Evolutionary conservation across 1,140 invertebrate species (phyloP).

Genomic region (Drosophila asahinai): DNA sequence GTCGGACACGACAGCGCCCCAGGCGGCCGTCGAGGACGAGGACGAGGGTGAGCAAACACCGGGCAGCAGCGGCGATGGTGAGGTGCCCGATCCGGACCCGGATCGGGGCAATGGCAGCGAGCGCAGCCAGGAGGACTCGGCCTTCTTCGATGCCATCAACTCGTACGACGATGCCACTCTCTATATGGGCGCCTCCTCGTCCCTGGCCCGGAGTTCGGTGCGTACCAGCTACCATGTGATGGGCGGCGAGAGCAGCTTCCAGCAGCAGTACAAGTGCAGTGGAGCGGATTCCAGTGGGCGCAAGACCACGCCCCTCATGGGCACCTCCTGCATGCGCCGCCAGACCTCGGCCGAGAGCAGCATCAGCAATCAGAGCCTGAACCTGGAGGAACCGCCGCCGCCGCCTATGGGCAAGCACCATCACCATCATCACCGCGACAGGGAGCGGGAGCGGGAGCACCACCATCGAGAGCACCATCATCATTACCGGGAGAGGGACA

Average conservation of each 20-base stretch:
- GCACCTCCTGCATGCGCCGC: slow-evolving; percentile 75
- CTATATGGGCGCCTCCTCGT: slow-evolving; percentile 71
- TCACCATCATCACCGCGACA: slow-evolving; percentile 57
- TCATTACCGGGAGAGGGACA: slow-evolving; percentile 9
- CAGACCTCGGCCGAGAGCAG: slow-evolving; percentile 84
- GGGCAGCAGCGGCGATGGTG: slow-evolving; percentile 60
- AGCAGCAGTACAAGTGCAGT: slow-evolving; percentile 82
- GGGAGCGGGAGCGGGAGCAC: slow-evolving; percentile 17
- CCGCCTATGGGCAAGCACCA: slow-evolving; percentile 46
- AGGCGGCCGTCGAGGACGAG: slow-evolving; percentile 39
- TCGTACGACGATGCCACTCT: slow-evolving; percentile 71
- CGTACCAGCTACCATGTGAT: slow-evolving; percentile 77
- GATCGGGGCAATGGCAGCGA: slow-evolving; percentile 68
- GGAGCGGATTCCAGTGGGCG: slow-evolving; percentile 63
- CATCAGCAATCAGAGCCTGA: slow-evolving; percentile 83
- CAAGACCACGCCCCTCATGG: slow-evolving; percentile 70
- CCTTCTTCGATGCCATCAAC: slow-evolving; percentile 79
- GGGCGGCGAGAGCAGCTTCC: slow-evolving; percentile 76
- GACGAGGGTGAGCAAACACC: slow-evolving; percentile 62
- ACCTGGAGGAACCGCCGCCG: slow-evolving; percentile 66
- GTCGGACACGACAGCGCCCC: slow-evolving; percentile 87
- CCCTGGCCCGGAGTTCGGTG: slow-evolving; percentile 77
- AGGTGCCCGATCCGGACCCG: slow-evolving; percentile 23
- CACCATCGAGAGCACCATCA: slow-evolving; percentile 15
- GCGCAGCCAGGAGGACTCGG: slow-evolving; percentile 80